Base-by-base conservation (phyloP, 2,888 invertebrate species). In the Hyles lineata region DNA sequence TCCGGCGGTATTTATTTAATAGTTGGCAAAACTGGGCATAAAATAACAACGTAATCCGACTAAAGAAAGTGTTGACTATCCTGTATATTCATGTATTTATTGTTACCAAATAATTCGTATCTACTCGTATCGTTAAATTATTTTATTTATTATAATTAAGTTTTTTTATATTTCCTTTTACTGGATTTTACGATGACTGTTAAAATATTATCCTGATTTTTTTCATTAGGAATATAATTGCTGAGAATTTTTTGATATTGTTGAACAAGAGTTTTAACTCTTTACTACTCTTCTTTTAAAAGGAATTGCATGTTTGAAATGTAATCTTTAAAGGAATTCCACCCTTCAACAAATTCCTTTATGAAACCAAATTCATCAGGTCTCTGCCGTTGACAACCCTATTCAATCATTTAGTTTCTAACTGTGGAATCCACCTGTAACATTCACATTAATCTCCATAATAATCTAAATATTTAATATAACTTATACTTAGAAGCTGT, bases 21-120 rank as follows among this genome's bases (percentile, higher is more conserved):
- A 11, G 11, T 43, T 11, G 43, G 43, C 15, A 43, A 43, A 43
- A 11, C 11, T 43, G 43, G 43, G 43, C 43, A 43, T 43, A 43
- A 43, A 43, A 3, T 0, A 43, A 43, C 43, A 11, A 43, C 4
- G 11, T 43, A 43, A 43, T 0, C 15, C 43, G 11, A 43, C 43
- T 43, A 35, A 35, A 35, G 8, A 35, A 32, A 35, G 0, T 35
- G 7, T 35, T 35, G 17, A 60, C 8, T 35, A n/a, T 32, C 21
- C n/a, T n/a, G 61, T 72, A 52, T 32, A 32, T 67, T 67, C 59
- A 75, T 77, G 81, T 89, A 89, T 89, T 87, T 89, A 87, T 87
- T 86, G 89, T 91, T 91, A 91, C 90, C 91, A 91, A 91, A 91
- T 90, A 88, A 84, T 77, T 81, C 60, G 23, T 71, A 29, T 70